Conservation (phyloP, 2,797 vertebrate species). For the Sebastes cheni region DNA sequence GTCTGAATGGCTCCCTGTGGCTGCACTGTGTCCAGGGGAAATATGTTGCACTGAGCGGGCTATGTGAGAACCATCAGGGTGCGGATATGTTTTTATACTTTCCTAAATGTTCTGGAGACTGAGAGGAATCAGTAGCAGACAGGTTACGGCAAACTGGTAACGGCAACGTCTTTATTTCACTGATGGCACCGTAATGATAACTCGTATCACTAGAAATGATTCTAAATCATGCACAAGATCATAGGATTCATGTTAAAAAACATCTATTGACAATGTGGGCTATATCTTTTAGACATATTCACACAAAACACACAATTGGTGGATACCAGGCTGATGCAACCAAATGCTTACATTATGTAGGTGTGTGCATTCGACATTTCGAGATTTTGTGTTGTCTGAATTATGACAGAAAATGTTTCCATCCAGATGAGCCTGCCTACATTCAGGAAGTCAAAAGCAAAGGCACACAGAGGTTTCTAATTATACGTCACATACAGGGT, state of each 20-base stretch:
- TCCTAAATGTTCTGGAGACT: not conserved
- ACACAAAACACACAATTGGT: not conserved
- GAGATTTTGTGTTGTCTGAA: not conserved
- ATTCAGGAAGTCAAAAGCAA: not conserved
- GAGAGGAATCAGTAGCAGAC: not conserved
- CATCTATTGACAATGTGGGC: not conserved
- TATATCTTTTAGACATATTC: not conserved
- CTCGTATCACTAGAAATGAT: not conserved
- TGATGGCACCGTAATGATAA: not conserved
- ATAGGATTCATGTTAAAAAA: not conserved
- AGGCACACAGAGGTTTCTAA: not conserved
- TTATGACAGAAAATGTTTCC: not conserved
- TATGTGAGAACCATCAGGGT: conserved; percentile 26
- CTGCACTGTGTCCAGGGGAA: conserved; percentile 43
- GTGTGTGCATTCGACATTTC: not conserved
- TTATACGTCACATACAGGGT: not conserved
- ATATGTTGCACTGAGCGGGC: conserved; percentile 26
- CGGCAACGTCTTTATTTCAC: not conserved
- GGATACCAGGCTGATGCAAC: not conserved
- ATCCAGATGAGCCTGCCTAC: not conserved
- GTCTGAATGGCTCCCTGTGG: conserved; percentile 52
- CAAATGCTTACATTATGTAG: not conserved
- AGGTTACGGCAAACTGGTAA: not conserved
- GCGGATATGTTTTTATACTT: conserved; percentile 36
- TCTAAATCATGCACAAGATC: not conserved